Evolutionary conservation across 2,888 invertebrate species (phyloP).

Genomic region (Saturnia japonica): DNA sequence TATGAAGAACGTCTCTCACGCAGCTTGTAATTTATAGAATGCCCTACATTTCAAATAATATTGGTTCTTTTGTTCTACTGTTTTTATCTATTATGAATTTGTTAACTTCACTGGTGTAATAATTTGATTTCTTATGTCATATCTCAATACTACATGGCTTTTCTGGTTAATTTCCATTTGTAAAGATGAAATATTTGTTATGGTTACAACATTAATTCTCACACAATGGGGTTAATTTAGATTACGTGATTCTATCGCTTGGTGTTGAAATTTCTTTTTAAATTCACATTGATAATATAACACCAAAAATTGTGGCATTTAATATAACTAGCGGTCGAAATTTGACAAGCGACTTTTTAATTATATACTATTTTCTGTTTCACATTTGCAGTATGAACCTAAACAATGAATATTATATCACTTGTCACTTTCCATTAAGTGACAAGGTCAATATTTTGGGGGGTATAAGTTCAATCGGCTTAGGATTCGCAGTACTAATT

Average conservation of each 20-base stretch:
- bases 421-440: too few relatives aligned
- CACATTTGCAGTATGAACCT: too few relatives aligned
- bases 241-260: slow-evolving; percentile 19
- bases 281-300: not conserved
- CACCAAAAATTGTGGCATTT: not conserved
- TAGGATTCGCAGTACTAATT: too few relatives aligned
- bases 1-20: slow-evolving; percentile 60
- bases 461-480: too few relatives aligned
- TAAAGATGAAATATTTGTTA: slow-evolving; percentile 15
- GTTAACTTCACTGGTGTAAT: slow-evolving; percentile 29
- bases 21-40: slow-evolving; percentile 64
- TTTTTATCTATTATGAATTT: slow-evolving; percentile 26
- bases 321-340: too few relatives aligned
- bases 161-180: slow-evolving; percentile 22
- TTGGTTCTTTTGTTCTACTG: slow-evolving; percentile 29
- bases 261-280: not conserved
- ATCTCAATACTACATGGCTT: slow-evolving; percentile 28
- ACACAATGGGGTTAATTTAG: slow-evolving; percentile 2
- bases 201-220: slow-evolving; percentile 8
- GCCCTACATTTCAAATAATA: slow-evolving; percentile 58
- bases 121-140: slow-evolving; percentile 32
- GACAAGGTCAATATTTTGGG: too few relatives aligned
- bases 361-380: too few relatives aligned
- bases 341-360: too few relatives aligned
- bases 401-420: too few relatives aligned